Evolutionary conservation across 2,113 vertebrate genomes (phyloP), one percentile per base, ranked within the genome.

Genomic region (Numenius arquata): DNA sequence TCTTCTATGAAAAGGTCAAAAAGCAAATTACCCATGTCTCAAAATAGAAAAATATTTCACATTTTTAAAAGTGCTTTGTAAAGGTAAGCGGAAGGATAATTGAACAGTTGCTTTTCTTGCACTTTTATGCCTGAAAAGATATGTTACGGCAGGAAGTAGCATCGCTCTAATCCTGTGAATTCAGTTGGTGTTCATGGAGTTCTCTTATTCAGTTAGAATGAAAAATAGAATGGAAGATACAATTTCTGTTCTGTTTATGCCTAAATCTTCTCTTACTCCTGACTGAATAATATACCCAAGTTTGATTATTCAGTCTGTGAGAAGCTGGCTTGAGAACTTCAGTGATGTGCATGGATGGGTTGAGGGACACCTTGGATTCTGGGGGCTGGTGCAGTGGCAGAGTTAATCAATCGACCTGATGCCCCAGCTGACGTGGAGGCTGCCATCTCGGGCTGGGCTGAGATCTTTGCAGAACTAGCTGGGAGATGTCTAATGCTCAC

Each of bases 241-340:
- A 41, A 14, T 55, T 86, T 80, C 25, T 65, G 0, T 89, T 77
- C 32, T 26, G 30, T 3, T 82, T 94, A 65, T 90, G 82, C 19
- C 27, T 79, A 53, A 73, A 36, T 74, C 15, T 63, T 71, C 11
- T 87, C 8, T 61, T 88, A 2, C 63, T 55, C 19, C 12, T 56
- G 43, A 7, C 61, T 58, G 38, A 78, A 71, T 34, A 59, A 52
- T 21, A 4, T 38, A 26, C 27, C 16, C 6, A 30, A 25, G 47
- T 17, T 53, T 29, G 0, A 0, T 26, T 85, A 26, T 66, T 70
- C 22, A 32, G 20, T 80, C 15, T 0, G 1, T 0, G 1, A 48
- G 41, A 45, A 80, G 47, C n/a, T 86, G 50, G 5, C 55, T 67
- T 7, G 7, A 0, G 40, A 70, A 36, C 23, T 70, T n/a, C 12